A percentile compares a stretch with the other conserved stretches of the same genome.
Conservation (phyloP, 2,113 vertebrate genomes). For the Ardeotis arabs region DNA sequence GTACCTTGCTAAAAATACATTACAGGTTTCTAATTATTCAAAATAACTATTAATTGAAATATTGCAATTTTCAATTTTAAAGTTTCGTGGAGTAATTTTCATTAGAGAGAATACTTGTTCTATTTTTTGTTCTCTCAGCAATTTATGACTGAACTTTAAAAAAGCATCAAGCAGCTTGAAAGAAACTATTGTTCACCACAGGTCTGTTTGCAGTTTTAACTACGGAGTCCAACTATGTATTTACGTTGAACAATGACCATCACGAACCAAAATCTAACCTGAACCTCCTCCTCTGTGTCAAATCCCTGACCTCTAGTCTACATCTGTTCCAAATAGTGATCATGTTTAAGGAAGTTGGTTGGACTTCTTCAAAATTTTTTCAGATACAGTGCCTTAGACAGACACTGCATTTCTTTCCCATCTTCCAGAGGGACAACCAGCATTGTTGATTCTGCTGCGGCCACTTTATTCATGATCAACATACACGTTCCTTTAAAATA, state of each 20-base stretch:
- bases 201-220: conserved; percentile 2
- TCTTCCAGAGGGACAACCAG: neutral
- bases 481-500: neutral
- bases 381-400: neutral
- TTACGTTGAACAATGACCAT: neutral
- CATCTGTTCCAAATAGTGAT: neutral
- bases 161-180: neutral
- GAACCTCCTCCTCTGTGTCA: neutral
- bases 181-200: neutral
- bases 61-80: neutral
- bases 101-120: neutral
- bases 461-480: neutral
- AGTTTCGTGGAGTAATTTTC: neutral
- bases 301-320: neutral
- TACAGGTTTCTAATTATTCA: neutral
- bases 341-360: neutral
- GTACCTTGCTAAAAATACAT: neutral
- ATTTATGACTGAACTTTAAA: neutral
- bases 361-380: neutral
- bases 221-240: conserved; percentile 16
- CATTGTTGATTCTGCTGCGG: neutral
- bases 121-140: neutral
- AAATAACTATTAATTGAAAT: neutral
- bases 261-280: neutral
- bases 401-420: neutral